Base-by-base conservation (phyloP, 1,140 invertebrate genomes). In the Radopholus similis region DNA sequence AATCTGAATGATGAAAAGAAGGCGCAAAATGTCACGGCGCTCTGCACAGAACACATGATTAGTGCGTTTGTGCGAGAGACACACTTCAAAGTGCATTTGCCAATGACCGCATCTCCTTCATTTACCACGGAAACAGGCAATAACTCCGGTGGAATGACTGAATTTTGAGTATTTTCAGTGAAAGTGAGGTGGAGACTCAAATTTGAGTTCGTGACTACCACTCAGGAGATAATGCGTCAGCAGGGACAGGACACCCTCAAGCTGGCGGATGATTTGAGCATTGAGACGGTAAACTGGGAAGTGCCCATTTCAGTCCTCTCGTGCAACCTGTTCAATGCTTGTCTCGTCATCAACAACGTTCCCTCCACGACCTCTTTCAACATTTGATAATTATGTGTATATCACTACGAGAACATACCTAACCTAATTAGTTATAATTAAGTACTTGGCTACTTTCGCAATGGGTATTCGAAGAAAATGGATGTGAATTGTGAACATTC, bases 121-220 rank as follows among this genome's bases (percentile, higher is more conserved):
- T 81, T 81, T 64, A 58, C 72, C 15, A 80, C 76, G 21, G 72
- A 82, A 59, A 54, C 60, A 5, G 77, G 77, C 81, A 54, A 30
- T 21, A 35, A 38, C 18, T 26, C 32, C 13, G 15, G 0, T 58
- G 4, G 3, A 18, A 3, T 32, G 15, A 9, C 40, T 32, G 18
- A 47, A 11, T 47, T 26, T 21, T 64, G 13, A 26, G 18, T 63
- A 15, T 13, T 73, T 80, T 49, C 59, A 77, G 78, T 82, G 54
- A 68, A 78, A 63, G 34, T 82, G n/a, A 68, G 69, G 44, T 81
- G 80, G 80, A 57, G 76, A 38, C 51, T 81, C 37, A 76, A 77
- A 30, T 81, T 81, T 53, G 80, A 82, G 57, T 81, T 81, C 58
- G 74, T 79, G 3, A 82, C 64, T 11, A 80, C 47, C 34, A 54